Evolutionary conservation across 2,113 vertebrate genomes (phyloP).

Genomic region (Eonycteris spelaea): DNA sequence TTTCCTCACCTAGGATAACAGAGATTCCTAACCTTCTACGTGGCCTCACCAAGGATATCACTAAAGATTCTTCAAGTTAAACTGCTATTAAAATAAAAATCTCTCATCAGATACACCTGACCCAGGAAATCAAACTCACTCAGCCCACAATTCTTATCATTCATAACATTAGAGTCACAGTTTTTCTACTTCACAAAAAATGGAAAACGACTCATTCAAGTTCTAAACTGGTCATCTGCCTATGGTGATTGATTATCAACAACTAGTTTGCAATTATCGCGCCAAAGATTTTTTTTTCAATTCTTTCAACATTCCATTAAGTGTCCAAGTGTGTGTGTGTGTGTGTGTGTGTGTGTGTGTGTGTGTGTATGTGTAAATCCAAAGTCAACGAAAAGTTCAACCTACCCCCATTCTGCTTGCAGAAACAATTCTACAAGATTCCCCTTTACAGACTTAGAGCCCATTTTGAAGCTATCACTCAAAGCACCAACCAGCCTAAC

Average conservation of each 20-base stretch:
- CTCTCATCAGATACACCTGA: constrained; percentile 4
- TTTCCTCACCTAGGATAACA: neutral
- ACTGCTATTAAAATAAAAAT: neutral
- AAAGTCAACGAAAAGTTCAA: constrained; percentile 2
- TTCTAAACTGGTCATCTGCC: neutral
- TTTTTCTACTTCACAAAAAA: constrained; percentile 38
- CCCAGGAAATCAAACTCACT: neutral
- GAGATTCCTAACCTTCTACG: neutral
- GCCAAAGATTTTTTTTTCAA: neutral
- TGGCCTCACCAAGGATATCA: constrained; percentile 6
- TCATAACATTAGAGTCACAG: neutral
- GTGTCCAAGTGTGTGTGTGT: too few species aligned
- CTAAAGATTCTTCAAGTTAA: constrained; percentile 46
- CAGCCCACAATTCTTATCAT: neutral
- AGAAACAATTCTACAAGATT: neutral
- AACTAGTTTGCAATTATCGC: neutral
- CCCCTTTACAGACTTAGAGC: neutral
- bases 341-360: too few species aligned
- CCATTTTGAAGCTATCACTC: neutral
- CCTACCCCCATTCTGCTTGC: neutral
- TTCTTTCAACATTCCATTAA: neutral
- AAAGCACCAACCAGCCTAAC: neutral
- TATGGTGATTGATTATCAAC: neutral
- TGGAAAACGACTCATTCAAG: neutral
- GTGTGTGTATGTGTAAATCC: too few species aligned